A percentile compares a stretch with the other conserved stretches of the same genome.
phyloP scores from a whole-genome alignment of 2,113 vertebrate genomes.

The Malurus cyaneus region DNA sequence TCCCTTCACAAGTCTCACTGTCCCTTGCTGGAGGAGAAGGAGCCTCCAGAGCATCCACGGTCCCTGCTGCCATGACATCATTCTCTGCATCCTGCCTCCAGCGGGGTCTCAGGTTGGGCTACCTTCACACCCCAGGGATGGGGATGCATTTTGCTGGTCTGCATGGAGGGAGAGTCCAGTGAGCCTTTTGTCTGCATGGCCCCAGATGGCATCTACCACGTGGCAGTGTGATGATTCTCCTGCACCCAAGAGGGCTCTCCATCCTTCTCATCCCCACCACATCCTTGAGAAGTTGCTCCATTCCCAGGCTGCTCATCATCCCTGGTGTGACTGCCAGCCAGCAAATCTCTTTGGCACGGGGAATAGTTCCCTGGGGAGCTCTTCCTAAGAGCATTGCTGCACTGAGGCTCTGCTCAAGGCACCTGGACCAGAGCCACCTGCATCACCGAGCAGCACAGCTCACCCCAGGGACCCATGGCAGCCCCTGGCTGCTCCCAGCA shows the following conservation, averaged over 20 bases:
- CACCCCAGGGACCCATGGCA: background rate
- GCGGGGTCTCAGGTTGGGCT: background rate
- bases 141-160: background rate
- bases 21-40: background rate
- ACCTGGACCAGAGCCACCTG: background rate
- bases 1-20: background rate
- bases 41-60: rapidly evolving
- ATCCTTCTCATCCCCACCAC: background rate
- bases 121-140: background rate
- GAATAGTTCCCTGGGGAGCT: background rate
- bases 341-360: background rate
- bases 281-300: background rate
- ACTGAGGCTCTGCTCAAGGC: background rate
- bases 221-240: background rate
- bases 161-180: background rate
- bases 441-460: background rate
- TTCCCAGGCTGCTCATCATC: background rate
- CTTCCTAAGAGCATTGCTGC: background rate
- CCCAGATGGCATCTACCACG: background rate
- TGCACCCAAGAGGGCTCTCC: background rate
- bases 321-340: background rate
- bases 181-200: background rate
- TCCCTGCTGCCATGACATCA: background rate
- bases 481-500: rapidly evolving
- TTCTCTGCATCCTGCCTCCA: background rate